A percentile compares a stretch with the other conserved stretches of the same genome.
Evolutionary conservation across 2,888 invertebrate species (phyloP).

Genomic region (Heterodera filipjevi): DNA sequence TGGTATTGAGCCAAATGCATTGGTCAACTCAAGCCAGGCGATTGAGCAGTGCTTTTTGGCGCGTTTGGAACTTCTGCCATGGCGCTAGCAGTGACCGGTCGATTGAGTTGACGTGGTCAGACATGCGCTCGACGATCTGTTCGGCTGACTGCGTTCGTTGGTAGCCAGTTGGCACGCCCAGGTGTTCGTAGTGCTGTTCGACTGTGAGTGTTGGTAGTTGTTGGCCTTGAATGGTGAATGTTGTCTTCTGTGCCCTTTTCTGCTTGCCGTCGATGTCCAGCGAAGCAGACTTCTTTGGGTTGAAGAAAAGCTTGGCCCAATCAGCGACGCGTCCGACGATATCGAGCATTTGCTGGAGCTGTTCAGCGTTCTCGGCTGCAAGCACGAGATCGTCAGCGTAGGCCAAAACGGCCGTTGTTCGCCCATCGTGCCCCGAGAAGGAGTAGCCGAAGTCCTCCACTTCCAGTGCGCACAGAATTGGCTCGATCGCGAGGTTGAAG

Average conservation of each 20-base stretch:
- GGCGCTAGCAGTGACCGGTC: constrained; percentile 28
- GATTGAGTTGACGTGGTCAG: constrained; percentile 8
- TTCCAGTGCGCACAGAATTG: constrained; percentile 38
- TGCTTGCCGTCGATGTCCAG: constrained; percentile 16
- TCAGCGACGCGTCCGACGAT: not conserved
- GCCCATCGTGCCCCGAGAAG: not conserved
- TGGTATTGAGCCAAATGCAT: constrained; percentile 55
- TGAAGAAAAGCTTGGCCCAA: constrained; percentile 38
- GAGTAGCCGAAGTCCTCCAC: not conserved
- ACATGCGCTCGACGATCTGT: not conserved
- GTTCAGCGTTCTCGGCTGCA: not conserved
- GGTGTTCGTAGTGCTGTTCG: constrained; percentile 25
- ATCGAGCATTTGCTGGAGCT: constrained; percentile 14
- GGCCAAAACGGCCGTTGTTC: constrained; percentile 18
- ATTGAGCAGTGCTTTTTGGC: constrained; percentile 43
- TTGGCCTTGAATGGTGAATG: constrained; percentile 3
- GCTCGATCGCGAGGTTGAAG: constrained; percentile 64
- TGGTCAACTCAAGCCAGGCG: constrained; percentile 66
- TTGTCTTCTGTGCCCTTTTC: not conserved
- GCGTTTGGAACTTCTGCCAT: constrained; percentile 36
- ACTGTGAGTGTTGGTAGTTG: not conserved
- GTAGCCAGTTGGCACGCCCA: constrained; percentile 34
- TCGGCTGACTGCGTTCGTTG: not conserved
- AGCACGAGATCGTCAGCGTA: constrained; percentile 41
- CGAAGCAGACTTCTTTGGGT: constrained; percentile 38